Evolutionary conservation across 2,113 vertebrate species (phyloP).

Genomic region (Numida meleagris): DNA sequence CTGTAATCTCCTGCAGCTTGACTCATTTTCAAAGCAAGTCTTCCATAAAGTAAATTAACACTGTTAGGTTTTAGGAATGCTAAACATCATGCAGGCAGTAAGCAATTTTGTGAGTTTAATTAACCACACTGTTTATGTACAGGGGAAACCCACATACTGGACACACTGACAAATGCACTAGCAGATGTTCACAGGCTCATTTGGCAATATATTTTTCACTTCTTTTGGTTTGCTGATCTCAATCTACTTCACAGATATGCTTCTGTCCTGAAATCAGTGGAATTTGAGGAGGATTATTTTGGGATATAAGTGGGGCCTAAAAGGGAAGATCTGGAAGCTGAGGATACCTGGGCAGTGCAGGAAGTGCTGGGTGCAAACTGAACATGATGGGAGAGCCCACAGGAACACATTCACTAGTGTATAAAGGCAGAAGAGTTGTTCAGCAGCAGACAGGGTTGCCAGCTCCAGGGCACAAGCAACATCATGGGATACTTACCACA

Average conservation of each 20-base stretch:
- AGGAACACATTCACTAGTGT: fast-evolving
- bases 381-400: fast-evolving
- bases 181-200: background rate
- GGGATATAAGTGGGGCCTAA: background rate
- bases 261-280: background rate
- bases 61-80: background rate
- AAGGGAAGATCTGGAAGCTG: background rate
- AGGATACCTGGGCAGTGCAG: background rate
- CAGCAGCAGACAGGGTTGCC: background rate
- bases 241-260: background rate
- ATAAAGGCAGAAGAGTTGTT: background rate
- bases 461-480: background rate
- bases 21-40: background rate
- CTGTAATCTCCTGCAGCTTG: background rate
- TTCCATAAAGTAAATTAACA: background rate
- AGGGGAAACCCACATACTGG: background rate
- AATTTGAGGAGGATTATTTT: background rate
- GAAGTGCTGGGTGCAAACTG: background rate
- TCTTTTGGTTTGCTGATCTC: background rate
- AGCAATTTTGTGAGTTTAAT: background rate
- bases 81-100: background rate
- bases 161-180: background rate
- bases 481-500: background rate
- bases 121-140: background rate
- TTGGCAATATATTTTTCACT: background rate